phyloP scores from a whole-genome alignment of 1,140 invertebrate species.

The Maniola jurtina region DNA sequence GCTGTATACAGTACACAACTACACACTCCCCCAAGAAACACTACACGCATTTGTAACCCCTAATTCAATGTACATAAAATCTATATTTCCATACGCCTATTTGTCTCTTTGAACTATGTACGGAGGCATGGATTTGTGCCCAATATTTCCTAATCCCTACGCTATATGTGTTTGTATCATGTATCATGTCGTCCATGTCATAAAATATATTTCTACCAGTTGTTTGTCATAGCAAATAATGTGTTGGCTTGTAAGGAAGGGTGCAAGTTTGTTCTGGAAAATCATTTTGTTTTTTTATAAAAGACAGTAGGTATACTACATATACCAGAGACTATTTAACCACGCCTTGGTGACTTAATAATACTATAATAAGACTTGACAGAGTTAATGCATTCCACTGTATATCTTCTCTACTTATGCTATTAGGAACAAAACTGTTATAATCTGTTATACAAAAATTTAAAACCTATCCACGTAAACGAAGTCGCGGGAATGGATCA shows the following conservation, averaged over 20 bases:
- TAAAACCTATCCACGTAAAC: no score
- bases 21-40: conserved; percentile 11
- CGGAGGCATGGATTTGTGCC: conserved; percentile 43
- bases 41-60: conserved; percentile 9
- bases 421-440: no score
- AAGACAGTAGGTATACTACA: no score
- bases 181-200: conserved; percentile 24
- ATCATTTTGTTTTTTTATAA: neutral
- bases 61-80: conserved; percentile 17
- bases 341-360: neutral
- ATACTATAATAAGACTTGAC: no score
- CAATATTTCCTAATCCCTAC: conserved; percentile 53
- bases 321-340: no score
- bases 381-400: no score
- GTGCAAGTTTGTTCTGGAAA: neutral
- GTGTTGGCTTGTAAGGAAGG: neutral
- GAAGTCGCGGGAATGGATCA: no score
- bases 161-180: conserved; percentile 23
- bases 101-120: conserved; percentile 1
- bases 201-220: conserved; percentile 28
- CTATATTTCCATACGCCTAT: conserved; percentile 14
- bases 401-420: no score
- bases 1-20: conserved; percentile 29
- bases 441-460: no score
- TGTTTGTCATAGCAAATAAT: conserved; percentile 25